Base-by-base conservation (phyloP, 2,888 invertebrate species). In the Boloria selene region DNA sequence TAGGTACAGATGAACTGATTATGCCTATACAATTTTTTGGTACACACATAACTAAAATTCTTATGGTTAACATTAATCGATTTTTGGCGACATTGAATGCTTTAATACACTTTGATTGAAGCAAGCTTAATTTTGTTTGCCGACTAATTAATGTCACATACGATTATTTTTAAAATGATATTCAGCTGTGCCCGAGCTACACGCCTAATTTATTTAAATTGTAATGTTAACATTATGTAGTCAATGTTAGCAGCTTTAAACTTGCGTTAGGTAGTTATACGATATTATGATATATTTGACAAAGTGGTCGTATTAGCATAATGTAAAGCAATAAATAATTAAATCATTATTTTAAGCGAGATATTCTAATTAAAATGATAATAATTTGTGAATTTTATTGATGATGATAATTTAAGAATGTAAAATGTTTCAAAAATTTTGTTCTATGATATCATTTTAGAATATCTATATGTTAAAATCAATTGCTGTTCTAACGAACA, bases 1-100 rank as follows among this genome's bases (percentile, higher is more conserved):
- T n/a, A n/a, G n/a, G n/a, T n/a, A n/a, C n/a, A n/a, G n/a, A n/a
- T n/a, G n/a, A n/a, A n/a, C n/a, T n/a, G n/a, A n/a, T 50, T 50
- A 59, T 50, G 50, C 58, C 14, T 58, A 58, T 22, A 13, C 16
- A 47, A 58, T 58, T 47, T 47, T 58, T 58, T 58, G n/a, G 47
- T 58, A 16, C 18, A 54, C 13, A 55, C 7, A 18, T 18, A 14
- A 55, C 14, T 13, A n/a, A 45, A 45, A 56, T 56, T 38, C 7
- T 38, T 10, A 2, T 38, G 44, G n/a, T 56, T 38, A 56, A 56
- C 18, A 45, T 56, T 45, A n/a, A 45, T 56, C 56, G 13, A 44
- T 22, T 45, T 45, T 56, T 45, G 44, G 10, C 45, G 44, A 5
- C 45, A 56, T 56, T 22, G 45, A 45, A 56, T 56, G 3, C 5